Evolutionary conservation across 2,888 invertebrate genomes (phyloP).

Genomic region (Caenorhabditis parvicauda): DNA sequence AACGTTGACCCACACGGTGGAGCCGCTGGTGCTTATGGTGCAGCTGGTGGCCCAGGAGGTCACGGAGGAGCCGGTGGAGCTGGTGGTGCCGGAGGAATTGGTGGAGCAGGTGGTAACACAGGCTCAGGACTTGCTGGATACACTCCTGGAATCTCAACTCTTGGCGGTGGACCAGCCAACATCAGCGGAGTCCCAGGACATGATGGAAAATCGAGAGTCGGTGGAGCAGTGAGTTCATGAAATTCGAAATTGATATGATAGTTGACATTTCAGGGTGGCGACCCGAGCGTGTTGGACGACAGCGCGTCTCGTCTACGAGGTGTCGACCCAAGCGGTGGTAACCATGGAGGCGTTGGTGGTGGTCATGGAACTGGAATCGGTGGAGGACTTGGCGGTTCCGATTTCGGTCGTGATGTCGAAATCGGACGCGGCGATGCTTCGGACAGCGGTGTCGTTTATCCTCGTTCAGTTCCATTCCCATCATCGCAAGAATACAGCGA

Average conservation of each 20-base stretch:
- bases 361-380: conserved; percentile 28
- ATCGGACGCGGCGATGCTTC: conserved; percentile 32
- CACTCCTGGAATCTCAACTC: not conserved
- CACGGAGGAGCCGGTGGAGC: not conserved
- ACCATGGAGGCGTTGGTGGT: too few species aligned
- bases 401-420: conserved; percentile 38
- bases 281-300: not conserved
- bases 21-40: conserved; percentile 1
- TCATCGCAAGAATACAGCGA: conserved; percentile 32
- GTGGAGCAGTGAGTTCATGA: too few species aligned
- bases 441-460: conserved; percentile 35
- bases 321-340: conserved; percentile 20
- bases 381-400: conserved; percentile 37
- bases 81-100: conserved; percentile 6
- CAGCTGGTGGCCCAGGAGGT: conserved; percentile 1
- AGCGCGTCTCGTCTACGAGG: conserved; percentile 6
- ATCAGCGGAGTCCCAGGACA: too few species aligned
- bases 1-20: too few species aligned
- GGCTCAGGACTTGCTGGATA: not conserved
- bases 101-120: conserved; percentile 1
- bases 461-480: conserved; percentile 54
- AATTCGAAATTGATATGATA: too few species aligned
- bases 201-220: conserved; percentile 6
- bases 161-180: conserved; percentile 19
- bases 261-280: too few species aligned